Evolutionary conservation across 2,888 invertebrate species (phyloP), one percentile per base, ranked within the genome.

Genomic region (Campopleginae sp.): DNA sequence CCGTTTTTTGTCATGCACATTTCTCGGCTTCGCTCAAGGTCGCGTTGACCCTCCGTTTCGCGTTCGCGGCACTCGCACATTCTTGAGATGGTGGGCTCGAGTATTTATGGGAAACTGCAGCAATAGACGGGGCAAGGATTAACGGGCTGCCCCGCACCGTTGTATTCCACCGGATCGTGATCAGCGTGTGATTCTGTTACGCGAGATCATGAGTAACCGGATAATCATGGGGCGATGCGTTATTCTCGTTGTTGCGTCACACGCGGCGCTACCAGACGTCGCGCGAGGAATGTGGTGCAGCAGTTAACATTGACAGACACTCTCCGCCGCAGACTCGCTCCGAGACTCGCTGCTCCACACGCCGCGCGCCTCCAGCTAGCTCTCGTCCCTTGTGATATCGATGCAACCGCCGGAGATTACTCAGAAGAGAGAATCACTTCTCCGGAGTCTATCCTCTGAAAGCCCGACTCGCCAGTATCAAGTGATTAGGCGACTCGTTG

Each of bases 341-440:
- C 27, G 42, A 46, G 38, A 48, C 38, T 38, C 10, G 42, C 58
- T 19, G n/a, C 14, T 51, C 65, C 12, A 27, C 31, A 17, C 27
- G 33, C 48, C 23, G 33, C 38, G 6, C 42, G 66, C 38, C 38
- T 10, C 8, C 23, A 42, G 17, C 48, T 6, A 4, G 14, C 19
- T 14, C 38, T 38, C 38, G 48, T 33, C 23, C 33, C 23, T 27
- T 27, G 27, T 74, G 76, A 77, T 71, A 84, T 84, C 76, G 77
- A 80, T 77, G 77, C 80, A 80, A 80, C 72, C 76, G 83, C 63
- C 79, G 63, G 70, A 75, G 63, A 70, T 51, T 84, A 80, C 83
- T 84, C 63, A 63, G 83, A 84, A 84, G 31, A 14, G 44, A 70
- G 42, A 14, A 54, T 44, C 72, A 77, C 46, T 65, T 46, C 33